Base-by-base conservation (phyloP, 2,113 vertebrate genomes). In the Notothenia coriiceps region DNA sequence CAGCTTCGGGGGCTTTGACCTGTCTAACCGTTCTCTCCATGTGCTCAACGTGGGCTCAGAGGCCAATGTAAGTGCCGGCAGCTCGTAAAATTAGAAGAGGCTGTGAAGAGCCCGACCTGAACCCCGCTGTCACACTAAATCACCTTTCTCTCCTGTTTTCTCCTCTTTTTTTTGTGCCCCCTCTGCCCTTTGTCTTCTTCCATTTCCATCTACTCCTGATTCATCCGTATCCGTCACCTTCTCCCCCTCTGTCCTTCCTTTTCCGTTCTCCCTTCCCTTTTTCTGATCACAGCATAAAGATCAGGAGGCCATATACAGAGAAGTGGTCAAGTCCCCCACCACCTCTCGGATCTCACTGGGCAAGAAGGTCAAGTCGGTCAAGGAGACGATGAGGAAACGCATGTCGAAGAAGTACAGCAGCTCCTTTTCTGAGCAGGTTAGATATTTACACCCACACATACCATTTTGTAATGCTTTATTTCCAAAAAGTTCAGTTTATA, bases 321-420 rank as follows among this genome's bases (percentile, higher is more conserved):
- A 98, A 72, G 96, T 96, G 74, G 96, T 98, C 83, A 99, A 99
- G 83, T 99, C 98, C 12, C 98, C 98, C 25, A 95, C 96, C 17
- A 96, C 96, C 1, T 97, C 98, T 29, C 96, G 98, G 64, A 99
- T 98, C 89, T 99, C 98, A 51, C 95, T 99, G 72, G 98, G 98
- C 65, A 99, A 98, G 95, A 99, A 99, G 91, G 98, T 99, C 89
- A 99, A 98, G 86, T 99, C 98, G 0, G 98, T 99, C 60, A 99
- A 99, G 90, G 98, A 99, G 94, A 99, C 98, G 0, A 99, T 99
- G 98, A 98, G 96, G 94, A 99, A 98, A 85, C 96, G 97, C 83
- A 99, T 99, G 96, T 99, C 98, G 59, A 99, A 99, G 93, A 99
- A 99, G 85, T 99, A 99, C n/a, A 98, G 96, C 92, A 97, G 95